phyloP scores from a whole-genome alignment of 2,797 vertebrate genomes.

The Gymnothorax javanicus region DNA sequence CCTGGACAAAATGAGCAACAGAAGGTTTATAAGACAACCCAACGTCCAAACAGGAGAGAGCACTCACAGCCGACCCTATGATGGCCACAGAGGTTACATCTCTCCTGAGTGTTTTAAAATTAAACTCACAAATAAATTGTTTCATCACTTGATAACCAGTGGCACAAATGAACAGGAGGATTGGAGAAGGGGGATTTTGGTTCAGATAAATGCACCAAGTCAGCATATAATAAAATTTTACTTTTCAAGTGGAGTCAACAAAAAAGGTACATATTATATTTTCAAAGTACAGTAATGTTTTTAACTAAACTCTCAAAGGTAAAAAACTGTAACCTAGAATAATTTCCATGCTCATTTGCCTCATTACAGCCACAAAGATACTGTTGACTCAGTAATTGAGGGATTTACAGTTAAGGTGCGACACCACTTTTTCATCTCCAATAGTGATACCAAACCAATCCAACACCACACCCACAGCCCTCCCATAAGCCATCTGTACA shows the following conservation, averaged over 20 bases:
- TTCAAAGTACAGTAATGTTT: neutral
- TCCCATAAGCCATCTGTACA: no score
- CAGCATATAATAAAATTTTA: neutral
- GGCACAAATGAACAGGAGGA: neutral
- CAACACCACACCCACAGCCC: no score
- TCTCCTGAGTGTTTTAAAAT: neutral
- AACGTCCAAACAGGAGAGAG: neutral
- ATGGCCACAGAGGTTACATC: neutral
- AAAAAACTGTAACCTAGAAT: no score
- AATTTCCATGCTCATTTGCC: no score
- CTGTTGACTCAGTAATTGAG: no score
- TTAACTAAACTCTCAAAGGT: no score
- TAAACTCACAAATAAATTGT: neutral
- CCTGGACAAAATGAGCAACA: conserved; percentile 51
- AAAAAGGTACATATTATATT: neutral
- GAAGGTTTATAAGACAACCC: neutral
- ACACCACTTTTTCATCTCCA: no score
- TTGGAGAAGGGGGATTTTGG: neutral
- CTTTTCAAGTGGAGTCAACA: neutral
- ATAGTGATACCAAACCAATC: no score
- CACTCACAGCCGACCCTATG: neutral
- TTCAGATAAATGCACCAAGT: neutral
- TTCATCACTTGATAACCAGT: neutral
- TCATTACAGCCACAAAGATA: no score
- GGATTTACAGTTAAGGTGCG: no score